Evolutionary conservation across 1,140 invertebrate species (phyloP).

Genomic region (Papilio glaucus): DNA sequence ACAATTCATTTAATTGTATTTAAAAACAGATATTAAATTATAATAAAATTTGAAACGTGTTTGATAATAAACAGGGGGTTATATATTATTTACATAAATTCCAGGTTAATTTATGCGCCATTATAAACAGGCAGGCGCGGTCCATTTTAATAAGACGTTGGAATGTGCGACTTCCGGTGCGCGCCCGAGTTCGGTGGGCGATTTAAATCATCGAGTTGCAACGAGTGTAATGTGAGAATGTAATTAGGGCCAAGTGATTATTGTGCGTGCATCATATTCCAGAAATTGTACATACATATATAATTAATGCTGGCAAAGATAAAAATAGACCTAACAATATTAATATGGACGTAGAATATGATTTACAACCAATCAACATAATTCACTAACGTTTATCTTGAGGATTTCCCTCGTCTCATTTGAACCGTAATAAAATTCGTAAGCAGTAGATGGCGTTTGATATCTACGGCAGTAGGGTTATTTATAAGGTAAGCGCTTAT

Average conservation of each 20-base stretch:
- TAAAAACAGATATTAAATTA: neutral
- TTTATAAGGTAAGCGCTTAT: neutral
- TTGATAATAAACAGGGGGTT: neutral
- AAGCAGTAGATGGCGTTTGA: neutral
- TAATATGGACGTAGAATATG: too few relatives aligned
- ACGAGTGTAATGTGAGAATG: neutral
- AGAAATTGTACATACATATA: neutral
- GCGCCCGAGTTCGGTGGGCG: conserved; percentile 6
- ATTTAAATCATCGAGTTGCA: conserved; percentile 11
- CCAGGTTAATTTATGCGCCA: conserved; percentile 22
- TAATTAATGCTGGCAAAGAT: too few relatives aligned
- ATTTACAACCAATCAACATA: too few relatives aligned
- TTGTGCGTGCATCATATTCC: neutral
- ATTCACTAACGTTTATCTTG: too few relatives aligned
- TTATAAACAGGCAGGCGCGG: neutral
- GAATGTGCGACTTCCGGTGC: conserved; percentile 23
- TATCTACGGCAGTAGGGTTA: neutral
- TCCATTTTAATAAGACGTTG: conserved; percentile 20
- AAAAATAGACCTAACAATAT: too few relatives aligned
- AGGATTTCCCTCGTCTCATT: neutral
- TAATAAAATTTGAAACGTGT: neutral
- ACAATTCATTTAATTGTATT: neutral
- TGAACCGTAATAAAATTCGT: neutral
- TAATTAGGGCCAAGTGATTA: neutral
- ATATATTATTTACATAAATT: conserved; percentile 24